Evolutionary conservation across 2,888 invertebrate genomes (phyloP).

Genomic region (Drosophila prostipennis): DNA sequence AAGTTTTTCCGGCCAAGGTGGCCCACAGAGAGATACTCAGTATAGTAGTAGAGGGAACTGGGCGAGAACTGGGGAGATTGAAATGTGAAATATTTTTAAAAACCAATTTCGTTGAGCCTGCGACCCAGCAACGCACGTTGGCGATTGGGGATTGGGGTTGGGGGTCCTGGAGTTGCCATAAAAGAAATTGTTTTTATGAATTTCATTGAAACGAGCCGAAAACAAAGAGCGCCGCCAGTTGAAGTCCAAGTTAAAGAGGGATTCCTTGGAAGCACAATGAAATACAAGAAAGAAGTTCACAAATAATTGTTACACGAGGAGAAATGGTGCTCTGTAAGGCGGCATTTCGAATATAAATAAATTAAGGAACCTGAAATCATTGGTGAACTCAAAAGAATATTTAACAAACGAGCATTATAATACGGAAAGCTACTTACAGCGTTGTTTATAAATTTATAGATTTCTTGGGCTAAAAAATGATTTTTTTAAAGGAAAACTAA

Average conservation of each 20-base stretch:
- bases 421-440: too few species aligned
- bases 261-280: constrained; percentile 37
- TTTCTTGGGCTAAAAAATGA: too few species aligned
- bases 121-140: constrained; percentile 44
- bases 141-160: neutral
- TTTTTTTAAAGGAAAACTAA: too few species aligned
- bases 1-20: constrained; percentile 63
- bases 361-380: neutral
- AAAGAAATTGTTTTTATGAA: constrained; percentile 77
- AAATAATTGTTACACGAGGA: constrained; percentile 28
- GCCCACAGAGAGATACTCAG: constrained; percentile 22
- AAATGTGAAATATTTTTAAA: constrained; percentile 81
- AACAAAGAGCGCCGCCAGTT: constrained; percentile 30
- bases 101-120: constrained; percentile 80
- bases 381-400: neutral
- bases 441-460: too few species aligned
- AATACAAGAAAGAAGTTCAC: constrained; percentile 22
- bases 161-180: constrained; percentile 45
- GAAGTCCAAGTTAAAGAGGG: constrained; percentile 33
- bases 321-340: neutral
- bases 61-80: constrained; percentile 67
- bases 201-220: constrained; percentile 50
- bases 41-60: neutral
- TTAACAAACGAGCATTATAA: neutral
- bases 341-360: neutral